Evolutionary conservation across 2,888 invertebrate genomes (phyloP).

Genomic region (Patella caerulea): DNA sequence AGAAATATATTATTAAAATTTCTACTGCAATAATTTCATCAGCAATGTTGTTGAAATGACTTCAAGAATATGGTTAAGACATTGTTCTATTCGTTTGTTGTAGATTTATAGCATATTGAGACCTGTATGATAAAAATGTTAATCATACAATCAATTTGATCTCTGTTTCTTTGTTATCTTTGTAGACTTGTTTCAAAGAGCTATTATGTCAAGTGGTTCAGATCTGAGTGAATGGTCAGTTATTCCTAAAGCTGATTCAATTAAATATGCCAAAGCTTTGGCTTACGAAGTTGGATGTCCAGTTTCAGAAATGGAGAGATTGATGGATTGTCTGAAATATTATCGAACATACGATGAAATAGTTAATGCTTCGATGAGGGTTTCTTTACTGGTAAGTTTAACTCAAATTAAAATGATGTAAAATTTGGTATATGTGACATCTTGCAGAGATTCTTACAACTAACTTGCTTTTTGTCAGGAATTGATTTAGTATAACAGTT

Average conservation of each 20-base stretch:
- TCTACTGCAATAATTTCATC: no score
- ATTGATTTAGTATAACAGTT: neutral
- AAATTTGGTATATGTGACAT: neutral
- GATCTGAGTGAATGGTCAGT: constrained; percentile 71
- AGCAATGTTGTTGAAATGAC: no score
- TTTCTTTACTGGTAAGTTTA: constrained; percentile 59
- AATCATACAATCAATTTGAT: neutral
- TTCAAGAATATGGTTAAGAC: no score
- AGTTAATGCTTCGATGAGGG: constrained; percentile 64
- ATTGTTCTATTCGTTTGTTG: no score
- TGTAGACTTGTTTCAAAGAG: constrained; percentile 70
- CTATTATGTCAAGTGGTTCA: constrained; percentile 73
- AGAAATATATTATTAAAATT: no score
- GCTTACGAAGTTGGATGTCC: constrained; percentile 63
- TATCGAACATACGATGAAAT: constrained; percentile 66
- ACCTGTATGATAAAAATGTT: no score
- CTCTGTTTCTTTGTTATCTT: constrained; percentile 16
- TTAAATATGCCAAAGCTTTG: constrained; percentile 66
- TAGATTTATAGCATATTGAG: no score
- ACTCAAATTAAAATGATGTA: neutral
- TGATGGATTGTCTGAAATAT: constrained; percentile 69
- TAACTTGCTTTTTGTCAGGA: neutral
- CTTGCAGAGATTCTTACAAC: neutral
- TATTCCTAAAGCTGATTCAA: constrained; percentile 57
- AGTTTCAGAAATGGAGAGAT: constrained; percentile 53